Conservation (phyloP, 2,888 invertebrate species). For the Meta bourneti region DNA sequence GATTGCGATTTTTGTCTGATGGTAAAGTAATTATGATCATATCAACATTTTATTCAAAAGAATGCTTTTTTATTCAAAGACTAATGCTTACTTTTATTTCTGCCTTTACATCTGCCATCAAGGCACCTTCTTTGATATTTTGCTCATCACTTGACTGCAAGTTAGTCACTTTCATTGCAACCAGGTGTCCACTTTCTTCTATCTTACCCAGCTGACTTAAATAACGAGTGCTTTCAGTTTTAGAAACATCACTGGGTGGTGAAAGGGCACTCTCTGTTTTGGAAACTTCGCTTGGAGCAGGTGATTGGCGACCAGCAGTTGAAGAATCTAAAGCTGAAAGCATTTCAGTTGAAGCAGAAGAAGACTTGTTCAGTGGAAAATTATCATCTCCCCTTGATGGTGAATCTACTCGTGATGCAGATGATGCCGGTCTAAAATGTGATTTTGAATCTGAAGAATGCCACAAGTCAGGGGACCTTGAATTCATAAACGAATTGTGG, state of each 20-base stretch:
- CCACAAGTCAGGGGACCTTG: constrained; percentile 71
- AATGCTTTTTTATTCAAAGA: not conserved
- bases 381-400: constrained; percentile 78
- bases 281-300: constrained; percentile 79
- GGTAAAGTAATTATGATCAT: no score
- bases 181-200: constrained; percentile 77
- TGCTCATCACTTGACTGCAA: constrained; percentile 61
- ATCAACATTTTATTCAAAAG: not conserved
- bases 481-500: constrained; percentile 59
- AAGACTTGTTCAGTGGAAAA: constrained; percentile 78
- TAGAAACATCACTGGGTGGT: constrained; percentile 79
- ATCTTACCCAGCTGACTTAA: constrained; percentile 78
- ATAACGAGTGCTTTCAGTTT: constrained; percentile 79
- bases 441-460: constrained; percentile 77
- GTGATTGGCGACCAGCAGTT: constrained; percentile 79
- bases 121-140: constrained; percentile 65
- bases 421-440: constrained; percentile 78
- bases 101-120: constrained; percentile 30
- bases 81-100: constrained; percentile 45
- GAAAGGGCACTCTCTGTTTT: constrained; percentile 79
- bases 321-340: constrained; percentile 78
- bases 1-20: no score
- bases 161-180: constrained; percentile 65
- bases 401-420: constrained; percentile 78
- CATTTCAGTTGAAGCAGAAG: constrained; percentile 78